Evolutionary conservation across 2,888 invertebrate genomes (phyloP).

Genomic region (Frankliniella fusca): DNA sequence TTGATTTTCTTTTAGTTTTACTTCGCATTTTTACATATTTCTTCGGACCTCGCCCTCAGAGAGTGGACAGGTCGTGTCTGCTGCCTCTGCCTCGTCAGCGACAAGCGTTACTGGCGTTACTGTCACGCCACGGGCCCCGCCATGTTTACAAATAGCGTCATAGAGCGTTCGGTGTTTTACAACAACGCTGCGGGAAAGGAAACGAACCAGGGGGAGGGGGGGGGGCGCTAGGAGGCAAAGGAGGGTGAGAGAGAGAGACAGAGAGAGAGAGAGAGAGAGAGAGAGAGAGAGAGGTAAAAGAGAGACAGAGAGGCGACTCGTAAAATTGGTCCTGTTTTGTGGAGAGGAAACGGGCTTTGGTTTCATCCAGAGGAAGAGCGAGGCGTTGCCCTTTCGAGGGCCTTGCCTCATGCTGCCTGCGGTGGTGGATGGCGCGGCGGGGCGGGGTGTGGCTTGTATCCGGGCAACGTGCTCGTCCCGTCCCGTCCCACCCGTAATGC

Average conservation of each 20-base stretch:
- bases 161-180: not conserved
- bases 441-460: not conserved
- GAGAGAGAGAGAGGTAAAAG: not conserved
- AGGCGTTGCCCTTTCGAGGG: no score
- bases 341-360: constrained; percentile 23
- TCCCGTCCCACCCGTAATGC: not conserved
- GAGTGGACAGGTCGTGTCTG: no score
- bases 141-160: constrained; percentile 26
- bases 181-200: not conserved
- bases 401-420: no score
- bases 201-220: not conserved
- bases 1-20: no score
- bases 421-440: not conserved
- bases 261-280: not conserved
- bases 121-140: not conserved
- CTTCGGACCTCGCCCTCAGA: no score
- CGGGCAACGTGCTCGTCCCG: not conserved
- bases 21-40: no score
- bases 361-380: not conserved
- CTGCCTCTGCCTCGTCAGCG: no score
- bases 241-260: not conserved
- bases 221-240: not conserved
- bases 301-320: not conserved
- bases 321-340: constrained; percentile 22
- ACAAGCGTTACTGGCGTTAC: no score